Evolutionary conservation across 1,140 invertebrate genomes (phyloP), one percentile per base, ranked within the genome.

Genomic region (Tetranychus cinnabarinus): DNA sequence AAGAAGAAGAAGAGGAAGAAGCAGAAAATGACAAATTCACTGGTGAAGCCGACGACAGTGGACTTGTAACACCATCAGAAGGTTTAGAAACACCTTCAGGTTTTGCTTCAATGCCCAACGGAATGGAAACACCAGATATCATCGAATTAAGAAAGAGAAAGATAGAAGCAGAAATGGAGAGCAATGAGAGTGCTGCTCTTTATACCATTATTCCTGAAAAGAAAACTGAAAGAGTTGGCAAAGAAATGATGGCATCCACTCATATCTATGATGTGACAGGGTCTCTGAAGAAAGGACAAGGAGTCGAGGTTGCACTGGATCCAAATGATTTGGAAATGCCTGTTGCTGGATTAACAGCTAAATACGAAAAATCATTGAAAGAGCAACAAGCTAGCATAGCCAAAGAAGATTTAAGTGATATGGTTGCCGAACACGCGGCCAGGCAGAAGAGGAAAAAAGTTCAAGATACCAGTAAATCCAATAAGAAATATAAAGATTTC

Each of bases 401-500:
- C 64, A 84, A 88, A 64, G 95, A 97, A 76, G 95, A 97, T 77
- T 78, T 97, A 13, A 93, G 88, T 33, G 93, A 98, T 70, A 96
- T 98, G 91, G 79, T 97, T 63, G 91, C 91, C 34, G 92, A 97
- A 74, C 92, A 97, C 74, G 88, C 92, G 33, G 88, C 90, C 34
- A 81, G 90, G 66, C 79, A 90, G 64, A 93, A 93, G 70, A 87
- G 91, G 68, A 86, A 90, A 73, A 84, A 82, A 59, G 10, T 10
- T 6, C 79, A 84, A 67, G 75, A 77, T 66, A 86, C 88, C 69
- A 82, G 82, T 8, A 91, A 91, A 72, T 57, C 59, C 33, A 80
- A 83, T 1, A 95, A 96, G 74, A 95, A 95, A 77, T 93, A 95
- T 77, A 95, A 95, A 74, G 90, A 96, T 71, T 97, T 97, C 75